A percentile compares a stretch with the other conserved stretches of the same genome.
Evolutionary conservation across 2,888 invertebrate species (phyloP).

Genomic region (Drosophila ochracea): DNA sequence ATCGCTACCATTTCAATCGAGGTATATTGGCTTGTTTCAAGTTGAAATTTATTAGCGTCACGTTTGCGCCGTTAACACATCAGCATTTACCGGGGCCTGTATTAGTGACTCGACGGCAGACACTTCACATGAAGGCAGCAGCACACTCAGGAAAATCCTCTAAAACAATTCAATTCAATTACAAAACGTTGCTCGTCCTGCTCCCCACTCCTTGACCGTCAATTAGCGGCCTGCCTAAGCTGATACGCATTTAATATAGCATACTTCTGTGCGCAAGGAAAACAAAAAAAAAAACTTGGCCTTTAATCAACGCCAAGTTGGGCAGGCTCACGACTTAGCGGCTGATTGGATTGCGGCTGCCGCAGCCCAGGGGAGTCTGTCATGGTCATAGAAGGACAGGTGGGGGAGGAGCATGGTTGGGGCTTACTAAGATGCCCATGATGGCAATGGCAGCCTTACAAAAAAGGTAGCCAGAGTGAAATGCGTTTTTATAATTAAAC

Average conservation of each 20-base stretch:
- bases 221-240: conserved; percentile 60
- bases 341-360: conserved; percentile 72
- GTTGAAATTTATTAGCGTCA: conserved; percentile 63
- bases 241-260: conserved; percentile 55
- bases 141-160: conserved; percentile 55
- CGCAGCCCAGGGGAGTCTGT: conserved; percentile 20
- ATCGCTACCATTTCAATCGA: neutral
- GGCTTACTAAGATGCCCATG: conserved; percentile 15
- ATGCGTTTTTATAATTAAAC: conserved; percentile 69
- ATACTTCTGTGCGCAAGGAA: conserved; percentile 43
- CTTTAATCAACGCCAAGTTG: conserved; percentile 66
- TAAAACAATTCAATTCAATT: conserved; percentile 78
- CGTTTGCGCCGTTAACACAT: conserved; percentile 53
- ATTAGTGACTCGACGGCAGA: neutral
- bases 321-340: conserved; percentile 61
- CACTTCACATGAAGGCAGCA: conserved; percentile 25
- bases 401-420: neutral
- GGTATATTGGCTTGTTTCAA: conserved; percentile 3
- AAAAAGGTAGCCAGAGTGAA: conserved; percentile 30
- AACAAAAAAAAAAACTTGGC: conserved; percentile 44
- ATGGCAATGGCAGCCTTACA: conserved; percentile 7
- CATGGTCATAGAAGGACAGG: neutral
- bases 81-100: conserved; percentile 5
- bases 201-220: conserved; percentile 13
- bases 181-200: conserved; percentile 41